Evolutionary conservation across 2,888 invertebrate genomes (phyloP), one percentile per base, ranked within the genome.

Genomic region (Archips xylosteana): DNA sequence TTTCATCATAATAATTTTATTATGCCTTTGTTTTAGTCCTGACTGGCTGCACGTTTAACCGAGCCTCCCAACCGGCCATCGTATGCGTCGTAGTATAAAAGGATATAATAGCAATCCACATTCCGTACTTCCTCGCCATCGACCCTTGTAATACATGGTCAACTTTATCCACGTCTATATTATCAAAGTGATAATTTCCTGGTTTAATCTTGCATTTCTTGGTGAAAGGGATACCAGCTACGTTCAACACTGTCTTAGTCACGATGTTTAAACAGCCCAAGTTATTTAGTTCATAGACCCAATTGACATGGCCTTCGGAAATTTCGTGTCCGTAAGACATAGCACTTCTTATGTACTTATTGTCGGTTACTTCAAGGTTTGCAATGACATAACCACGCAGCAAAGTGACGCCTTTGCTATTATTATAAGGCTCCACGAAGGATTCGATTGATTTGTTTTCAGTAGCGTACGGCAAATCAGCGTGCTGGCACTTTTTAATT

Each of bases 101-200:
- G 6, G 23, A 63, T 9, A 63, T 6, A 47, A 47, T 12, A 63
- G 47, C 63, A 8, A 63, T 6, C 32, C 32, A 63, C 5, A 47
- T 13, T 13, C 63, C 63, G 10, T 63, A 63, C 15, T 63, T 63
- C 47, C 63, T 63, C 12, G 47, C 63, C 63, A 63, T 63, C 10
- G 63, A 47, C 8, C 63, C 63, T 34, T 64, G 47, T 3, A 64
- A 0, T 4, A 32, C 47, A 13, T 64, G 63, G 8, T 64, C 63
- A 6, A 64, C 2, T 49, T 64, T 64, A 47, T 49, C 23, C 13
- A 13, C 49, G 23, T 64, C 47, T 13, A 64, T 32, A 3, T 10
- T 12, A 47, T 49, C 8, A 32, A 63, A 5, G 13, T 12, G 5
- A 15, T 63, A 63, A 15, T 4, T 23, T 13, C 63, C 63, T 23